Evolutionary conservation across 2,888 invertebrate genomes (phyloP).

Genomic region (Cabera pusaria): DNA sequence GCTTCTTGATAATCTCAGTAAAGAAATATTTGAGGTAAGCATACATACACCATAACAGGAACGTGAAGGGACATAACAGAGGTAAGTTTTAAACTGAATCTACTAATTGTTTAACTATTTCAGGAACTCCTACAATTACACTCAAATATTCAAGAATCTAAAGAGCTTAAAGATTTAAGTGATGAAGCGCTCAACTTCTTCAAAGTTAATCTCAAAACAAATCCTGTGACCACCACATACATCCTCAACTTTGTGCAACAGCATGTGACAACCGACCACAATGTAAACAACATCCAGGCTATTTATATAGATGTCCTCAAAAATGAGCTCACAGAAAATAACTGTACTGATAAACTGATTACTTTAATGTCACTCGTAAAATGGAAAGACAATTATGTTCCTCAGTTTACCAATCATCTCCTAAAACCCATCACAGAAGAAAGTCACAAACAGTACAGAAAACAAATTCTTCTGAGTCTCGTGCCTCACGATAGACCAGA

Average conservation of each 20-base stretch:
- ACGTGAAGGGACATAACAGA: too few relatives aligned
- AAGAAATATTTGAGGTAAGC: slow-evolving; percentile 65
- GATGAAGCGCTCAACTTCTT: slow-evolving; percentile 62
- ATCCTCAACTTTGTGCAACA: slow-evolving; percentile 57
- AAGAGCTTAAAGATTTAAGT: slow-evolving; percentile 52
- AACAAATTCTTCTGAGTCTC: slow-evolving; percentile 71
- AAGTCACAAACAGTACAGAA: slow-evolving; percentile 62
- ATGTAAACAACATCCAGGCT: slow-evolving; percentile 53
- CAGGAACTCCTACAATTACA: slow-evolving; percentile 68
- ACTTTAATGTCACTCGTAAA: slow-evolving; percentile 61
- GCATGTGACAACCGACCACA: slow-evolving; percentile 43
- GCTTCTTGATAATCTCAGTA: slow-evolving; percentile 62
- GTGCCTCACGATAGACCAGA: slow-evolving; percentile 65
- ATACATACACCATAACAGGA: not conserved
- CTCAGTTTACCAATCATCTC: slow-evolving; percentile 55
- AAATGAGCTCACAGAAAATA: slow-evolving; percentile 55
- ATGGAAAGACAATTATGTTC: slow-evolving; percentile 57
- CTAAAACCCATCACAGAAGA: slow-evolving; percentile 62
- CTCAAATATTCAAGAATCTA: slow-evolving; percentile 57
- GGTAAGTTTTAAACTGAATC: not conserved
- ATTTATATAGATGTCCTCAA: slow-evolving; percentile 62
- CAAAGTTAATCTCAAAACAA: slow-evolving; percentile 64
- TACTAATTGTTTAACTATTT: slow-evolving; percentile 30
- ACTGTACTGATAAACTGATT: slow-evolving; percentile 60
- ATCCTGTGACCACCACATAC: slow-evolving; percentile 67